These are phyloP conservation scores for Artemia sinica DNA, from an alignment of 2,888 invertebrate genomes.

Conservation along the genomic window DNA sequence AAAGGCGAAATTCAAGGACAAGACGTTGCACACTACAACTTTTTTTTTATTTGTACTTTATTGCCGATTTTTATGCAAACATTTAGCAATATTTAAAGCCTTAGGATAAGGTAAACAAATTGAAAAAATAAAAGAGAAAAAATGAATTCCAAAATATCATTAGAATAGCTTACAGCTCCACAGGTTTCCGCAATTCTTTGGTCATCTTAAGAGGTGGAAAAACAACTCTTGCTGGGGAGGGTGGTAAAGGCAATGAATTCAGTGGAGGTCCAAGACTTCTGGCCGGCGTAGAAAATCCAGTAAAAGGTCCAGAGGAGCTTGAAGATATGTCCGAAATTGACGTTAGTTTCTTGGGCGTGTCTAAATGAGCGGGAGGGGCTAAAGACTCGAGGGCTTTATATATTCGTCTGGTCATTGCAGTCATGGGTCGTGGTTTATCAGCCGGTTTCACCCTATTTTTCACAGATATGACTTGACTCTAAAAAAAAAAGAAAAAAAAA, in stretches of 20 bases:
- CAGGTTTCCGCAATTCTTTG: neutral
- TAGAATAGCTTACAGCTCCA: neutral
- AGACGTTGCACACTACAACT: no score
- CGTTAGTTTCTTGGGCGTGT: neutral
- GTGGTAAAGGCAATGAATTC: neutral
- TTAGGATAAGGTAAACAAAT: no score
- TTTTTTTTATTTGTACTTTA: no score
- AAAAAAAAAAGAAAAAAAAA: neutral
- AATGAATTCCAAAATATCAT: no score
- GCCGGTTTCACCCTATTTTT: constrained; percentile 4
- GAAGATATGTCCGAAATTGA: neutral
- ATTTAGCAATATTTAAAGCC: no score
- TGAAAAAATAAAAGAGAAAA: no score
- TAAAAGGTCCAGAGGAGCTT: neutral
- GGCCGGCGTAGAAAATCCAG: constrained; percentile 1
- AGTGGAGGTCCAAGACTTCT: neutral
- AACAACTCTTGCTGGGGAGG: neutral
- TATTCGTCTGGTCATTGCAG: constrained; percentile 3
- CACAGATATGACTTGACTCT: constrained; percentile 7
- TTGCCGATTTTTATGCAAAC: no score
- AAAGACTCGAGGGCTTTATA: neutral
- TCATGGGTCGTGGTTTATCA: neutral
- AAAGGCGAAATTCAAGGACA: no score
- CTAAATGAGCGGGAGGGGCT: neutral
- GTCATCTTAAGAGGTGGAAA: constrained; percentile 11